These are phyloP conservation scores for Trachops cirrhosus DNA, from an alignment of 2,797 vertebrate species.

Conservation along the genomic window DNA sequence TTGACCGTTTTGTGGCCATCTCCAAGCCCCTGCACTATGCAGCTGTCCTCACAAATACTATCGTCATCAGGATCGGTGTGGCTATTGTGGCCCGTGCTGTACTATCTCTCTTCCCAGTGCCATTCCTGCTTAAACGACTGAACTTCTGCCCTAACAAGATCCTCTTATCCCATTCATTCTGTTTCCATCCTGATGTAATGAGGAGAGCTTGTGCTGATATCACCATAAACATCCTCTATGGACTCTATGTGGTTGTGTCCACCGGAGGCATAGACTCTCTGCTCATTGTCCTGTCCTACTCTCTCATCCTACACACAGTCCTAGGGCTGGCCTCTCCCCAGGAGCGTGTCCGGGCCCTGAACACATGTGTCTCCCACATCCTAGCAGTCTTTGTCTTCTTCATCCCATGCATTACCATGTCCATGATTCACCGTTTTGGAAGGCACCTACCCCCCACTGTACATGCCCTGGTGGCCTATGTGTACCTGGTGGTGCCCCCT, in stretches of 20 bases:
- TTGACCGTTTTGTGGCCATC: constrained; percentile 58
- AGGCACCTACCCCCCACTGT: not conserved
- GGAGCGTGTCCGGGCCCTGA: not conserved
- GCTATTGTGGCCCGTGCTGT: not conserved
- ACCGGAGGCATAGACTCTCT: constrained; percentile 46
- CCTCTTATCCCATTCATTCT: constrained; percentile 40
- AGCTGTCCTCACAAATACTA: constrained; percentile 23
- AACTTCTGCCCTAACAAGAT: constrained; percentile 51
- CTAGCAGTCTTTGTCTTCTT: constrained; percentile 60
- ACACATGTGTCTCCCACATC: constrained; percentile 49
- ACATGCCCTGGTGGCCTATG: constrained; percentile 55
- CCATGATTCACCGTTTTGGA: constrained; percentile 64
- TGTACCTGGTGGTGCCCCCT: constrained; percentile 58
- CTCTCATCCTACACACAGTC: constrained; percentile 22
- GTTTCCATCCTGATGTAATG: constrained; percentile 80
- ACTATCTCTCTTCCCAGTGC: constrained; percentile 33
- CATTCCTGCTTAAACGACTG: constrained; percentile 39
- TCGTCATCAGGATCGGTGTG: constrained; percentile 27
- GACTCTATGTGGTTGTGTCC: constrained; percentile 34
- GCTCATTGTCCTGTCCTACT: constrained; percentile 64
- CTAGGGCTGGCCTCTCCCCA: constrained; percentile 26
- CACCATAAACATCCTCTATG: constrained; percentile 42
- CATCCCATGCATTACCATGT: constrained; percentile 43
- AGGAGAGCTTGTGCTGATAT: constrained; percentile 29
- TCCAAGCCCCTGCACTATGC: constrained; percentile 40